These are phyloP conservation scores for Podarcis raffonei DNA, from an alignment of 2,113 vertebrate genomes.

Conservation along the genomic window DNA sequence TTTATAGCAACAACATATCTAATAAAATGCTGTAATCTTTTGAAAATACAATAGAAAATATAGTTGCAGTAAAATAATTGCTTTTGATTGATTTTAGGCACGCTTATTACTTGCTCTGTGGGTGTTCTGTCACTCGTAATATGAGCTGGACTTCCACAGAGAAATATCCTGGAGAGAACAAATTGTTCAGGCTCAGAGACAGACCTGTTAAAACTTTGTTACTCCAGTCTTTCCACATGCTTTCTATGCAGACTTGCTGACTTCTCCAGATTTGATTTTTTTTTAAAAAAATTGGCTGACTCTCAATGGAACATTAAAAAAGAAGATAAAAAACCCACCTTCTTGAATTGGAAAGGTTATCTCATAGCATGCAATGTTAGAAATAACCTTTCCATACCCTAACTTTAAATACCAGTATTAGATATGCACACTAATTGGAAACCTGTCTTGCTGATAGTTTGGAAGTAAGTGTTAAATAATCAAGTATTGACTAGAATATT, in stretches of 20 bases:
- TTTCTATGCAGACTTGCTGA: slow-evolving; percentile 22
- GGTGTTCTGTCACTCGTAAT: slow-evolving; percentile 53
- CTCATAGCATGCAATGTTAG: background rate
- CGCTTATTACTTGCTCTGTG: slow-evolving; percentile 57
- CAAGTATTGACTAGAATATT: background rate
- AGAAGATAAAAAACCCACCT: background rate
- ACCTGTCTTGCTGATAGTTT: background rate
- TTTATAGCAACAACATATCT: slow-evolving; percentile 28
- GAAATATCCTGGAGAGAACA: slow-evolving; percentile 54
- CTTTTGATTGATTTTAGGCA: slow-evolving; percentile 62
- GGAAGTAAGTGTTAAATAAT: background rate
- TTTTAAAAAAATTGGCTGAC: slow-evolving; percentile 22
- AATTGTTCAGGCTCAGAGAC: slow-evolving; percentile 48
- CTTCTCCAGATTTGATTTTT: slow-evolving; percentile 31
- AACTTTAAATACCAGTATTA: slow-evolving; percentile 1
- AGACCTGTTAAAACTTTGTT: slow-evolving; percentile 55
- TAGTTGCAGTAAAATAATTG: slow-evolving; percentile 56
- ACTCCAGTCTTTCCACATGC: slow-evolving; percentile 28
- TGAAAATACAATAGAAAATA: slow-evolving; percentile 47
- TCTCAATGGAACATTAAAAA: background rate
- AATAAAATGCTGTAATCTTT: slow-evolving; percentile 59
- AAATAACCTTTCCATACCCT: slow-evolving; percentile 11
- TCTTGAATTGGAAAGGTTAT: slow-evolving; percentile 7
- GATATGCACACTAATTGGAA: background rate
- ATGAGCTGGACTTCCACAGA: slow-evolving; percentile 44